phyloP scores from a whole-genome alignment of 1,140 invertebrate species.

The Steinernema khuongi region DNA sequence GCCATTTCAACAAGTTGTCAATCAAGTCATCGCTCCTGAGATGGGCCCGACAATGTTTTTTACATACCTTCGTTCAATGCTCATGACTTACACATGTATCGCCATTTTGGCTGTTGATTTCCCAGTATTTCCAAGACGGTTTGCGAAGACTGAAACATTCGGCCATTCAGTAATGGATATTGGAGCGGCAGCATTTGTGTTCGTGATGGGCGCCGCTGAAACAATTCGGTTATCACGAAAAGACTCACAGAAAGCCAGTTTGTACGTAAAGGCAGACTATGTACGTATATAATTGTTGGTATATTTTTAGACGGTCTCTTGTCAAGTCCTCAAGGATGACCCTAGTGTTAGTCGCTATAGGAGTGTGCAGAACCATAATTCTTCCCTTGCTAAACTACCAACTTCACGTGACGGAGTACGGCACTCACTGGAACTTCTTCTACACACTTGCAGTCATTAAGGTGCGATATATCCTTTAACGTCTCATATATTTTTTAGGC shows the following conservation, averaged over 20 bases:
- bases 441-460: constrained; percentile 79
- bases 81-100: constrained; percentile 61
- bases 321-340: not conserved
- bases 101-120: constrained; percentile 91
- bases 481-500: not conserved
- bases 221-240: constrained; percentile 22
- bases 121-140: constrained; percentile 72
- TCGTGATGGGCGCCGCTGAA: constrained; percentile 63
- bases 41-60: constrained; percentile 33
- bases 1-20: constrained; percentile 19
- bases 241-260: not conserved
- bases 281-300: not conserved
- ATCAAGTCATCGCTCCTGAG: constrained; percentile 33
- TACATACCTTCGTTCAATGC: constrained; percentile 31
- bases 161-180: constrained; percentile 88
- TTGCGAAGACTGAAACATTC: constrained; percentile 78
- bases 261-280: not conserved
- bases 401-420: constrained; percentile 82
- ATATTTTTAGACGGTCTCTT: constrained; percentile 9
- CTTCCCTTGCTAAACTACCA: constrained; percentile 68
- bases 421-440: constrained; percentile 94
- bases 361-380: not conserved
- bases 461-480: constrained; percentile 43
- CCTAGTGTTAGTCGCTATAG: not conserved
- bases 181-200: constrained; percentile 80